phyloP scores from a whole-genome alignment of 2,888 invertebrate species.

The Mylabris sibirica region DNA sequence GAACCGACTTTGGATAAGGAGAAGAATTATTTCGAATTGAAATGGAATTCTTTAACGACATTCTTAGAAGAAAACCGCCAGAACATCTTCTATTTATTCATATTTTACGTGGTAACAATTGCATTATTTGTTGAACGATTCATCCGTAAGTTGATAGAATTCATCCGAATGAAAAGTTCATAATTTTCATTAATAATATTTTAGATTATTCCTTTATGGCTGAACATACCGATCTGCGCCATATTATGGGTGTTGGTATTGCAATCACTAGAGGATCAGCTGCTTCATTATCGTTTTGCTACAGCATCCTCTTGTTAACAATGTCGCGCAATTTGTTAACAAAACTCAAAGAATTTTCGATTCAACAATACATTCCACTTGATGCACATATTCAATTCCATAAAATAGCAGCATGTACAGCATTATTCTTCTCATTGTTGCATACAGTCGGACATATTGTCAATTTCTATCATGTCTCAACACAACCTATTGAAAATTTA shows the following conservation, averaged over 20 bases:
- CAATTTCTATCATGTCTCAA: constrained; percentile 97
- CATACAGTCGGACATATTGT: constrained; percentile 96
- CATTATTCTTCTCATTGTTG: constrained; percentile 88
- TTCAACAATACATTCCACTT: constrained; percentile 92
- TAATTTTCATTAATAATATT: constrained; percentile 26
- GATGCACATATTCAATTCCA: constrained; percentile 97
- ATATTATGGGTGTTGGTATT: constrained; percentile 97
- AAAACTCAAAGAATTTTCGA: constrained; percentile 90
- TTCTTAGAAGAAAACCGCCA: constrained; percentile 95
- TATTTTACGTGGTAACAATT: constrained; percentile 94
- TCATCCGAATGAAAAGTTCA: background rate
- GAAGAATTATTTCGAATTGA: constrained; percentile 75
- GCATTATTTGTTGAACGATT: constrained; percentile 94
- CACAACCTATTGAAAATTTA: constrained; percentile 91
- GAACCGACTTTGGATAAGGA: constrained; percentile 78
- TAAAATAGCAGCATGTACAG: constrained; percentile 95
- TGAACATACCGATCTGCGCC: constrained; percentile 91
- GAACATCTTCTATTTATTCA: constrained; percentile 92
- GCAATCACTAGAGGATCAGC: constrained; percentile 95
- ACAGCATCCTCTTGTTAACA: constrained; percentile 87
- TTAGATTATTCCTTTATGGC: constrained; percentile 94
- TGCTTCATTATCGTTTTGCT: constrained; percentile 93
- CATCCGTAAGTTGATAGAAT: constrained; percentile 72
- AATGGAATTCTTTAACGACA: constrained; percentile 88
- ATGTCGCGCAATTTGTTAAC: constrained; percentile 94